Base-by-base conservation (phyloP, 92 coral and sea anemone species). In the Siderastrea siderea region DNA sequence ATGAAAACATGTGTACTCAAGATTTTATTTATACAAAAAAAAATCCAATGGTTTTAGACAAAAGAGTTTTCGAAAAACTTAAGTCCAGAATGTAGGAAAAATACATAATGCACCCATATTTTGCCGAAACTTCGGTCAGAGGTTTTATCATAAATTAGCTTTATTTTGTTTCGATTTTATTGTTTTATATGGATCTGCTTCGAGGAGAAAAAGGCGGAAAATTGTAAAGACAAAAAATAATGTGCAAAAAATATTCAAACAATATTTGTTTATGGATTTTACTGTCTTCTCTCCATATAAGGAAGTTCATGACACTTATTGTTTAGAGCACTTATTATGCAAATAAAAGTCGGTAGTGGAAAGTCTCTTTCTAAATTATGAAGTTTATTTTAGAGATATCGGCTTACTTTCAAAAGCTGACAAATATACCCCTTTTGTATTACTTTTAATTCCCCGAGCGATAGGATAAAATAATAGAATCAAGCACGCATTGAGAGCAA, bases 361-460 rank as follows among this genome's bases (percentile, higher is more conserved):
- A 81, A 69, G 66, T 44, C 59, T 26, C 58, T 73, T 59, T 73
- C 47, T 17, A 74, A 49, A 73, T 84, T 74, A 61, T 50, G 43
- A 38, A 74, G 87, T 84, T 84, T 61, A 63, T 63, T 84, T 71
- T 84, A 49, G 57, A 12, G 57, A 74, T 84, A 84, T 73, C 80
- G 80, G 87, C 62, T 84, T 84, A 13, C 73, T 62, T 59, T 71
- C 52, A 8, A 84, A 62, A 48, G 16, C 5, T 12, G 7, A 38
- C 73, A 49, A 73, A 84, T 73, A 73, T 84, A 38, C 44, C 8
- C 9, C 51, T n/a, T 69, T 82, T 54, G 57, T 50, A 26, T 53
- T 80, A 52, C 67, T 70, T 68, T 82, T 70, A 47, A 70, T 70
- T 69, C 7, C 6, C 19, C 68, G 53, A 48, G 68, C 55, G n/a